A percentile compares a stretch with the other conserved stretches of the same genome.
Evolutionary conservation across 2,113 vertebrate genomes (phyloP).

Genomic region (Megaceryle torquata): DNA sequence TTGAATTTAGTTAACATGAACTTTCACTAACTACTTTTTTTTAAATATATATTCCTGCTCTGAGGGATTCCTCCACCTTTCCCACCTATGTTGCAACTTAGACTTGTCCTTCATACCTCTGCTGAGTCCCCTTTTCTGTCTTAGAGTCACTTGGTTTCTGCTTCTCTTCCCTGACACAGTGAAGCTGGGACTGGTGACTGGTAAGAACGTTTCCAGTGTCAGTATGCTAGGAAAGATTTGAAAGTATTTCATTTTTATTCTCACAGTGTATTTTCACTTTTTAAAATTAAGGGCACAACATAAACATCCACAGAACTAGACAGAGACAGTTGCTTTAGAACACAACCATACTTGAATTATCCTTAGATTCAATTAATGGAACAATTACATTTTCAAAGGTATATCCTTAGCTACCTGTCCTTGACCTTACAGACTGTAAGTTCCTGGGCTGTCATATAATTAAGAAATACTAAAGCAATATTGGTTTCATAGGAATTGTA

Average conservation of each 20-base stretch:
- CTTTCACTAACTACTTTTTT: not conserved
- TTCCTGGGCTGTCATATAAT: not conserved
- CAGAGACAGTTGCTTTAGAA: not conserved
- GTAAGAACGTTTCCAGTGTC: not conserved
- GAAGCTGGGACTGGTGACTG: not conserved
- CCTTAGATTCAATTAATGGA: not conserved
- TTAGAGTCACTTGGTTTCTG: not conserved
- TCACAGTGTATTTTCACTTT: not conserved
- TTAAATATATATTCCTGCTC: not conserved
- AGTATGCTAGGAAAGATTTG: not conserved
- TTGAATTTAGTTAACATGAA: not conserved
- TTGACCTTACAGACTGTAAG: conserved; percentile 48
- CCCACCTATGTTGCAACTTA: not conserved
- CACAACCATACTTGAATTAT: not conserved
- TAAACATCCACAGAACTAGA: not conserved
- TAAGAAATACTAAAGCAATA: not conserved
- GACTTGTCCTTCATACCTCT: not conserved
- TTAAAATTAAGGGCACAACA: not conserved
- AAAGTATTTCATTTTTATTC: not conserved
- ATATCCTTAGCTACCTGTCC: conserved; percentile 3
- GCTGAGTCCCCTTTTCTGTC: not conserved
- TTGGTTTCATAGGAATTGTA: not conserved
- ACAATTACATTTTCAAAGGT: not conserved
- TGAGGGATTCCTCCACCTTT: not conserved
- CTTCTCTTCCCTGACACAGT: not conserved